Evolutionary conservation across 1,140 invertebrate genomes (phyloP), one percentile per base, ranked within the genome.

Genomic region (Drosophila gunungcola): DNA sequence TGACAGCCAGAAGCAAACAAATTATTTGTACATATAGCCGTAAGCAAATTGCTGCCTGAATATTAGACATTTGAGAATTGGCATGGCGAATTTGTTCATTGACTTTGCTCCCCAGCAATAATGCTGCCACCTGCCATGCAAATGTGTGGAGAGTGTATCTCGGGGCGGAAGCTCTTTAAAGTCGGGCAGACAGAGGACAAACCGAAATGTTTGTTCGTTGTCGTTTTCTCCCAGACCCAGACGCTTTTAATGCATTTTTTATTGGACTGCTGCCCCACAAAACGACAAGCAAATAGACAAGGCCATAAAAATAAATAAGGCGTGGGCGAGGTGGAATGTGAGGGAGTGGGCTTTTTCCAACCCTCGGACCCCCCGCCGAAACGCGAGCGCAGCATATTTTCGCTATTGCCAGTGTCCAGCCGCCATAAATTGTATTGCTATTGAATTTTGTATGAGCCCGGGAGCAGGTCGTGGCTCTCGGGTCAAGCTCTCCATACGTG

Each of bases 231-330:
- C 64, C 64, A 65, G 60, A 64, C 73, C 79, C 84, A 88, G 84
- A 88, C 84, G 84, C 81, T 88, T 88, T 88, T 88, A 88, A 88
- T 88, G 84, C 84, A 88, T 88, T 88, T 88, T 88, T 88, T 88
- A 88, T 88, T 84, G 68, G 80, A 77, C 65, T 84, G 80, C 65
- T 84, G 80, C 65, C 70, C 52, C 78, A 86, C 80, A 85, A 80
- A 85, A 69, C 72, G 76, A 89, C 76, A 83, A 88, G 78, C 83
- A 88, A 88, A 88, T 88, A 88, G 80, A 88, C 73, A 88, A 84
- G 84, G 72, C 81, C 84, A 88, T 88, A 88, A 88, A 88, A 88
- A 88, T 88, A 88, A 88, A 88, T 88, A 88, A 88, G 72, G 76
- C 21, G 36, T 21, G 32, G 56, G 10, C 4, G 39, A n/a, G 41